Evolutionary conservation across 2,888 invertebrate species (phyloP), one percentile per base, ranked within the genome.

Genomic region (Anagyrus pseudococci): DNA sequence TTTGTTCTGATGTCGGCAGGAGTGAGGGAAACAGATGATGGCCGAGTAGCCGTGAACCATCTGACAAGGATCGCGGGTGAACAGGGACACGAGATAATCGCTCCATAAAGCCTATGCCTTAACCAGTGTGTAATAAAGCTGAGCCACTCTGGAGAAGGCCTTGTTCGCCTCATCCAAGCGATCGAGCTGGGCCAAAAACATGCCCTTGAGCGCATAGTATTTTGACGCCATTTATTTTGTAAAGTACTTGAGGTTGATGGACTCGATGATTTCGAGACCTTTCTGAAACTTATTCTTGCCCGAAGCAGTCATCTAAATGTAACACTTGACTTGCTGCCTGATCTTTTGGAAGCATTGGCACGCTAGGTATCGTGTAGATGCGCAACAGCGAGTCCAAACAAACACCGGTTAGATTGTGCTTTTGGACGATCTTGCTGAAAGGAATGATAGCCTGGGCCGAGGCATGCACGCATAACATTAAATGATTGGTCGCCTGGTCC

Each of bases 51-150:
- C 96, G 7, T 90, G 84, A 4, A 85, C 82, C 37, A 92, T 90
- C 77, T 92, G 90, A 19, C 90, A 84, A 17, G 89, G 88, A 72
- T 93, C 92, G 57, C 90, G 85, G 0, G 93, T 92, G 81, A 96
- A 98, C 58, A 95, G 88, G 73, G 91, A 89, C 77, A 98, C 98
- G 75, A 98, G 84, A 78, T 97, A 98, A 77, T 98, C 97, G 2
- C 98, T 98, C 94, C 98, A 98, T 20, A 96, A 83, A 0, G 96
- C 96, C 98, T 98, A 98, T 0, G 95, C 95, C 79, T 96, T 97
- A 0, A 94, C 92, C 17, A 95, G 84, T 0, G 93, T 92, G 76
- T 98, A 98, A 75, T 96, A 93, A 69, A 98, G 83, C 77, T 97
- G 97, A 0, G 94, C 92, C 0, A 97, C 94, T 0, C 94, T 94